Percentiles rank a stretch among this genome's conserved stretches.
phyloP scores from a whole-genome alignment of 2,797 vertebrate species.

The Tenualosa ilisha region DNA sequence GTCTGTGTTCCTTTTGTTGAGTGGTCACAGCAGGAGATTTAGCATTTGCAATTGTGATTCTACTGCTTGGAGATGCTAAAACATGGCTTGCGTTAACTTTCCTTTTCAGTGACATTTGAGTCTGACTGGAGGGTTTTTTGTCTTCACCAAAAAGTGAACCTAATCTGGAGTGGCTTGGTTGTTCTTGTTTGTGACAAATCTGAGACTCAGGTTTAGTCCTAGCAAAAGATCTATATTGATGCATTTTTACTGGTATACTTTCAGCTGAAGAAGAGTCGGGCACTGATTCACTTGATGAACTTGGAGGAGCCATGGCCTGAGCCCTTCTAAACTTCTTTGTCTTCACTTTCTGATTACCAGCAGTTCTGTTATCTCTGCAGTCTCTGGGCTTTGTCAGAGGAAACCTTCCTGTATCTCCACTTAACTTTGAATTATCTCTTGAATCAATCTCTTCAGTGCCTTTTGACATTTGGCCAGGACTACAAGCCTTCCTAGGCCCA shows the following conservation, averaged over 20 bases:
- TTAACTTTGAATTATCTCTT: background rate
- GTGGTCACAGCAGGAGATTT: background rate
- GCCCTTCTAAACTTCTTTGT: conserved; percentile 67
- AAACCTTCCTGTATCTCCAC: background rate
- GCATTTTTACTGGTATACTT: conserved; percentile 40
- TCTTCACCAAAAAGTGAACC: conserved; percentile 25
- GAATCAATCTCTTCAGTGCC: background rate
- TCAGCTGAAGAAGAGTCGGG: conserved; percentile 68
- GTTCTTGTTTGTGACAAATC: conserved; percentile 39
- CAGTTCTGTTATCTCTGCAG: conserved; percentile 19
- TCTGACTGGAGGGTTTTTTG: conserved; percentile 43
- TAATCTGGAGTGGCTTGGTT: conserved; percentile 28
- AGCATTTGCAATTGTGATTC: background rate
- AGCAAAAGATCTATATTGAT: conserved; percentile 47
- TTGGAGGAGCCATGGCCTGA: conserved; percentile 53
- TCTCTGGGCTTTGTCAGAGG: background rate
- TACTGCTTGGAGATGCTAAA: background rate
- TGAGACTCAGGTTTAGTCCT: conserved; percentile 48
- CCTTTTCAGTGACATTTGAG: background rate
- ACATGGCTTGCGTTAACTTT: background rate
- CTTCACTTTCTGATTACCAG: conserved; percentile 60
- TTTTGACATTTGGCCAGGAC: background rate
- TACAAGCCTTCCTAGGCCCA: background rate
- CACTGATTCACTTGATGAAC: conserved; percentile 68
- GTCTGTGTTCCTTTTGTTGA: background rate